Conservation (phyloP, 2,113 vertebrate species). For the Anolis sagrei region DNA sequence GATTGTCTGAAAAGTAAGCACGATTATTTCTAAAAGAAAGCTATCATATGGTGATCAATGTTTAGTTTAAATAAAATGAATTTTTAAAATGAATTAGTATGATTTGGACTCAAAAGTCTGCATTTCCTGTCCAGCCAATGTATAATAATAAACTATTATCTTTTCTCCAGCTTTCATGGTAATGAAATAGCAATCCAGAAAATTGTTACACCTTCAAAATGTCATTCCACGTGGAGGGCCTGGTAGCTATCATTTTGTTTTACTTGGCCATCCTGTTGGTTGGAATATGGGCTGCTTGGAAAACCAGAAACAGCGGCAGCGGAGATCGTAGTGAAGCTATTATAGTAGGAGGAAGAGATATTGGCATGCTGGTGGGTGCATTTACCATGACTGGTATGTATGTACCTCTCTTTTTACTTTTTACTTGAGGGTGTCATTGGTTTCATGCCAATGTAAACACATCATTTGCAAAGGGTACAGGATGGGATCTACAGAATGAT, state of each 20-base stretch:
- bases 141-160: conserved; percentile 33
- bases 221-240: conserved; percentile 91
- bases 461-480: neutral
- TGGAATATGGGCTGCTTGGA: conserved; percentile 99
- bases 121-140: conserved; percentile 7
- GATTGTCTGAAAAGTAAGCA: neutral
- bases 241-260: conserved; percentile 93
- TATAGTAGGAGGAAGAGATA: conserved; percentile 96
- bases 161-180: conserved; percentile 72
- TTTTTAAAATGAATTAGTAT: neutral
- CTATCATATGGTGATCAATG: neutral
- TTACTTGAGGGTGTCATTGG: neutral
- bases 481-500: neutral
- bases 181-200: conserved; percentile 79
- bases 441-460: conserved; percentile 33
- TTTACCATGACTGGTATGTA: conserved; percentile 96
- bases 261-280: conserved; percentile 92
- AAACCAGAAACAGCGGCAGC: conserved; percentile 88
- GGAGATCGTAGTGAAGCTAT: conserved; percentile 91
- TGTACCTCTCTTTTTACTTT: rapidly evolving
- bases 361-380: conserved; percentile 93
- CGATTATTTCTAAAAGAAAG: neutral
- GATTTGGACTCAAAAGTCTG: conserved; percentile 3
- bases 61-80: neutral
- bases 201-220: conserved; percentile 74